These are phyloP conservation scores for Drepana arcuata DNA, from an alignment of 1,140 invertebrate species.

Conservation along the genomic window DNA sequence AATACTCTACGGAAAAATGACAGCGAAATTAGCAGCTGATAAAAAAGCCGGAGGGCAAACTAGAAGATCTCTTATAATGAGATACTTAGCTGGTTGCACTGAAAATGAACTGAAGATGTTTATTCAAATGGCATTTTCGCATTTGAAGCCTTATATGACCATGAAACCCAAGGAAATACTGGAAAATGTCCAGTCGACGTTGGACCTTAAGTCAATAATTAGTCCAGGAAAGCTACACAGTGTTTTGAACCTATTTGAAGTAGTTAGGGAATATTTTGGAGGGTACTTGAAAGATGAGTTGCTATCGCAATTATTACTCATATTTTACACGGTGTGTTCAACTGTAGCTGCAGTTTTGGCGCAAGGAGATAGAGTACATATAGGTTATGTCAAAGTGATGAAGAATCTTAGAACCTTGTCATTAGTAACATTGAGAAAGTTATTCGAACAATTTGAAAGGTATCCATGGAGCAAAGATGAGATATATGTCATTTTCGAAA, in stretches of 20 bases:
- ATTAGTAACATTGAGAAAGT: conserved; percentile 76
- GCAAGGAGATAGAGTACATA: conserved; percentile 71
- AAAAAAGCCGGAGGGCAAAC: conserved; percentile 79
- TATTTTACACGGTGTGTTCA: conserved; percentile 80
- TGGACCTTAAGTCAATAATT: conserved; percentile 76
- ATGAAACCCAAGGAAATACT: conserved; percentile 64
- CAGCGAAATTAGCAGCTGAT: conserved; percentile 81
- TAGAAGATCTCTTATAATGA: conserved; percentile 83
- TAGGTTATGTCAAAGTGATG: conserved; percentile 76
- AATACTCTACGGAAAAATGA: conserved; percentile 93
- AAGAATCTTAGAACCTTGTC: conserved; percentile 77
- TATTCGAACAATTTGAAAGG: conserved; percentile 86
- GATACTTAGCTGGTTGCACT: conserved; percentile 87
- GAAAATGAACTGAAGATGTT: conserved; percentile 86
- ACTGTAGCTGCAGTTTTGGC: conserved; percentile 75
- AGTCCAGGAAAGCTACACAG: conserved; percentile 83
- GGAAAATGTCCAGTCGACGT: conserved; percentile 49
- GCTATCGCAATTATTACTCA: conserved; percentile 79
- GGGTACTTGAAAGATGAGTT: conserved; percentile 79
- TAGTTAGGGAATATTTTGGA: conserved; percentile 89
- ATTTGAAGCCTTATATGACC: conserved; percentile 78
- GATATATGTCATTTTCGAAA: conserved; percentile 82
- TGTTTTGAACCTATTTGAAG: conserved; percentile 82
- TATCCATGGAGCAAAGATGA: conserved; percentile 81
- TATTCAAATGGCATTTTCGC: conserved; percentile 86